A percentile compares a stretch with the other conserved stretches of the same genome.
Conservation (phyloP, 2,113 vertebrate species). For the Vulpes ferrilata region DNA sequence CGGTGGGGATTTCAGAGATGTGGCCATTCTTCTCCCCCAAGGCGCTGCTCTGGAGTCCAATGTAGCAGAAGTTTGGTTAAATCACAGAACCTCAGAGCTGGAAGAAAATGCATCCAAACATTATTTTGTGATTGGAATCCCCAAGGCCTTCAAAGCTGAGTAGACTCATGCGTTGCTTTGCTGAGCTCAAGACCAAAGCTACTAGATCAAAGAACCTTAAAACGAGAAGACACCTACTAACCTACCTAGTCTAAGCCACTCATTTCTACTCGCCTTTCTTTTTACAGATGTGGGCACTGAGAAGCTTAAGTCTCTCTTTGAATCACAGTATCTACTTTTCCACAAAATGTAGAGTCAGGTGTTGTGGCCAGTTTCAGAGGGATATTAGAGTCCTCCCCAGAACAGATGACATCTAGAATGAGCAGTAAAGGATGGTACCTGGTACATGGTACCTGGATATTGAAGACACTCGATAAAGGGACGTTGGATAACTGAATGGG, state of each 20-base stretch:
- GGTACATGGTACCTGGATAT: not conserved
- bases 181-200: not conserved
- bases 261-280: not conserved
- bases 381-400: not conserved
- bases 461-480: not conserved
- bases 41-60: not conserved
- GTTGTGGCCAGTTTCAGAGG: not conserved
- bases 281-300: not conserved
- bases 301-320: not conserved
- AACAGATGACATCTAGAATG: not conserved
- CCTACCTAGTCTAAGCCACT: not conserved
- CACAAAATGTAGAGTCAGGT: not conserved
- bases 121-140: not conserved
- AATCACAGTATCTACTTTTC: not conserved
- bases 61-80: not conserved
- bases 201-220: not conserved
- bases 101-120: not conserved
- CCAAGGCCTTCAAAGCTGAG: not conserved
- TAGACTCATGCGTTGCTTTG: not conserved
- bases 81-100: not conserved
- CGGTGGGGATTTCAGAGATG: not conserved
- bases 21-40: rapidly evolving
- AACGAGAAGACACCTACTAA: not conserved
- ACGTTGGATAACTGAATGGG: not conserved
- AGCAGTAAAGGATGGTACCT: not conserved